Evolutionary conservation across 1,140 invertebrate species (phyloP).

Genomic region (Eulimnadia texana): DNA sequence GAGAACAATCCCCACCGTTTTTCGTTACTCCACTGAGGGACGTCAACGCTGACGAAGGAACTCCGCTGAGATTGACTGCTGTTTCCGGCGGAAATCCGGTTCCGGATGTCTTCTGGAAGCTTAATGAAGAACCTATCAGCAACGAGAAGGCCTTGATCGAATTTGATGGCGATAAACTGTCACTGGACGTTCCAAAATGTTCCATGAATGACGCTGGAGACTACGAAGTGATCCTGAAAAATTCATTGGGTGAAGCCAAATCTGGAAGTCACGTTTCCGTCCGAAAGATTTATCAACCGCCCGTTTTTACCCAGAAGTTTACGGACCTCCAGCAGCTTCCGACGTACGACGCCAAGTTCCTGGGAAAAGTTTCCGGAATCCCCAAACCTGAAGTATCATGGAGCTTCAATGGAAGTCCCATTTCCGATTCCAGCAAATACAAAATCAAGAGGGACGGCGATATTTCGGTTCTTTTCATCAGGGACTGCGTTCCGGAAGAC

Average conservation of each 20-base stretch:
- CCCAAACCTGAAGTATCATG: slow-evolving; percentile 74
- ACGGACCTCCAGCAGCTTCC: slow-evolving; percentile 69
- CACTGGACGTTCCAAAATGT: slow-evolving; percentile 55
- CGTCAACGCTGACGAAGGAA: slow-evolving; percentile 57
- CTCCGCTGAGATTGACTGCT: slow-evolving; percentile 28
- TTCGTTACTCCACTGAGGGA: slow-evolving; percentile 60
- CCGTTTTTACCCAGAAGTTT: slow-evolving; percentile 66
- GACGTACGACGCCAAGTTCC: slow-evolving; percentile 60
- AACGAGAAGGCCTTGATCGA: slow-evolving; percentile 49
- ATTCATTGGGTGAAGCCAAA: slow-evolving; percentile 53
- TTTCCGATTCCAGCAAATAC: slow-evolving; percentile 54
- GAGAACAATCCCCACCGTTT: slow-evolving; percentile 37
- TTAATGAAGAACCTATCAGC: slow-evolving; percentile 50
- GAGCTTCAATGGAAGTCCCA: slow-evolving; percentile 58
- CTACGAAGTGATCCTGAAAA: slow-evolving; percentile 57
- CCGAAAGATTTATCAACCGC: slow-evolving; percentile 61
- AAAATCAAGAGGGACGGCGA: slow-evolving; percentile 63
- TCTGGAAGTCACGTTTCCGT: slow-evolving; percentile 52
- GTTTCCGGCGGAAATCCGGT: slow-evolving; percentile 57
- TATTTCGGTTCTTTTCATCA: slow-evolving; percentile 53
- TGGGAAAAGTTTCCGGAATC: slow-evolving; percentile 64
- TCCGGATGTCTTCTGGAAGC: slow-evolving; percentile 67
- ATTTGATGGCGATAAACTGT: slow-evolving; percentile 64
- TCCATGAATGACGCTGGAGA: slow-evolving; percentile 54
- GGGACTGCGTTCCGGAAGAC: slow-evolving; percentile 48